Percentiles rank a stretch among this genome's conserved stretches.
phyloP scores from a whole-genome alignment of 2,113 vertebrate species.

The Thunnus thynnus region DNA sequence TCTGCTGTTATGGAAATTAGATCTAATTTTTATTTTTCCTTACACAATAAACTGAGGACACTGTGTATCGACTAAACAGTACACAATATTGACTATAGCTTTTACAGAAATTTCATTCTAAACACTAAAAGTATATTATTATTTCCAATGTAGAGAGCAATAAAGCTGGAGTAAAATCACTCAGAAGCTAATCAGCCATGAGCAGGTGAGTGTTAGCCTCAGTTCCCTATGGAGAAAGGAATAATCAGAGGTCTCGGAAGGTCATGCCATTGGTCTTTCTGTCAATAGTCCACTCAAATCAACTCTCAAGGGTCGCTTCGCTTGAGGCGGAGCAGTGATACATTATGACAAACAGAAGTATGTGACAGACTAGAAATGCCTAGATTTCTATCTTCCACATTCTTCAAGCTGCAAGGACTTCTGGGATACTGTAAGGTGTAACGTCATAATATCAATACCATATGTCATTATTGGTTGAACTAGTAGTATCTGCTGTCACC shows the following conservation, averaged over 20 bases:
- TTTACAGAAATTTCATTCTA: background rate
- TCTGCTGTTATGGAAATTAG: slow-evolving; percentile 13
- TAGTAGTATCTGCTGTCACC: background rate
- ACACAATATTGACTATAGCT: background rate
- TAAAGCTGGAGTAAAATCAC: background rate
- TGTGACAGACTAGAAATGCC: background rate
- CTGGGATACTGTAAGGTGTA: slow-evolving; percentile 4
- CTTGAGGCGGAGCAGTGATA: slow-evolving; percentile 12
- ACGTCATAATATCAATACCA: background rate
- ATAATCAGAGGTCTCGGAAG: slow-evolving; percentile 45
- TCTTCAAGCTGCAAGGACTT: slow-evolving; percentile 4
- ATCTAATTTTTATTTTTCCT: background rate
- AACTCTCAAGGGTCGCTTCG: slow-evolving; percentile 22
- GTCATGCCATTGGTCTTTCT: slow-evolving; percentile 18
- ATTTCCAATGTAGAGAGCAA: background rate
- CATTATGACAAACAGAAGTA: slow-evolving; percentile 3
- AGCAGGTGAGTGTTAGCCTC: slow-evolving; percentile 7
- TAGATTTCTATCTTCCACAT: slow-evolving; percentile 3
- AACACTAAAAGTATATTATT: background rate
- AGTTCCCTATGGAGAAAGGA: slow-evolving; percentile 3
- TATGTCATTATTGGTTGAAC: background rate
- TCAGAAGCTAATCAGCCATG: slow-evolving; percentile 43
- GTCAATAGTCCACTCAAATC: slow-evolving; percentile 53
- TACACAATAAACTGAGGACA: background rate
- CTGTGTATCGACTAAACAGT: background rate